Evolutionary conservation across 2,888 invertebrate genomes (phyloP), one percentile per base, ranked within the genome.

Genomic region (Orchesella flavescens): DNA sequence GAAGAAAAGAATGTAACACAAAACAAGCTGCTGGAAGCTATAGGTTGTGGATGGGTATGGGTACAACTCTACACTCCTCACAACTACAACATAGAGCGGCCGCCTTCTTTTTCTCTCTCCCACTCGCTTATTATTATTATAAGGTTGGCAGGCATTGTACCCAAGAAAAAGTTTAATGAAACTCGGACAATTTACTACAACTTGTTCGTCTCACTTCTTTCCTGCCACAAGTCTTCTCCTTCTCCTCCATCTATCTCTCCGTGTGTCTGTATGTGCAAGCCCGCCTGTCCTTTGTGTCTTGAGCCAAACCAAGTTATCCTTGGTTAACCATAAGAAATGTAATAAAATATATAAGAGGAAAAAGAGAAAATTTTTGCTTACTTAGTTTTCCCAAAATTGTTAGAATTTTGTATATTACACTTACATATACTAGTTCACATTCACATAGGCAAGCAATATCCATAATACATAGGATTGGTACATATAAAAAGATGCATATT

Each of bases 181-280:
- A 79, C 72, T 72, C 65, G 72, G 65, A 72, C 71, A 55, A 72
- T 72, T 79, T 72, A 79, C 72, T 55, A 79, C 61, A 71, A 78
- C 53, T 72, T 79, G 71, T 65, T 72, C 66, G 43, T 63, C 69
- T 61, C 24, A 59, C 68, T 66, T 57, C 55, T 59, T 34, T 53
- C 65, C 46, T 49, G 68, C 19, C 17, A 53, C n/a, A 63, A n/a
- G 7, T 75, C 49, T 44, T 63, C 23, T 63, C 34, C 34, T 3
- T 17, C 17, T 59, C 34, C 1, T 17, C 17, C 17, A 34, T 34
- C 34, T 34, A 2, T 2, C 49, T n/a, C 49, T 49, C 49, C 10
- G 49, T 49, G 13, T 10, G 24, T n/a, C n/a, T 71, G 46, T 21
- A 59, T 73, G 59, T 59, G 23, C 19, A 61, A 44, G 59, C 43